Base-by-base conservation (phyloP, 1,140 invertebrate genomes). In the Paramacrobiotus metropolitanus region DNA sequence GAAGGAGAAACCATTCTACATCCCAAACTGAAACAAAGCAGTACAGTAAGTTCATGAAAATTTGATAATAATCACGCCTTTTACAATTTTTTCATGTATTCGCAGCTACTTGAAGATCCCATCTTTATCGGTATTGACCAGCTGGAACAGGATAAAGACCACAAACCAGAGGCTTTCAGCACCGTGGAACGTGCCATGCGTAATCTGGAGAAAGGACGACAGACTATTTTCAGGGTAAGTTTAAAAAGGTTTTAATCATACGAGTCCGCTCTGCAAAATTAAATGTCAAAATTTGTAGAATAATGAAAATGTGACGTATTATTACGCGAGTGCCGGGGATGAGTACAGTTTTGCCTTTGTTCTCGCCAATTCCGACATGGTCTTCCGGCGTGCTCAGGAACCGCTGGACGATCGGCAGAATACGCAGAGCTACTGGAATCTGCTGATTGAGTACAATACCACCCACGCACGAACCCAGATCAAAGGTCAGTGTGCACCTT, bases 1-100 rank as follows among this genome's bases (percentile, higher is more conserved):
- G 68, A 75, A 62, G 72, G 73, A 29, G 71, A 74, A 66, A 71
- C 72, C 29, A 75, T 75, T 40, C 74, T 71, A 66, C 74, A 75
- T 65, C 74, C 73, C 2, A 65, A 68, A 60, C 66, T 75, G 3
- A 74, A 72, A 66, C 69, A 71, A 24, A 75, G 71, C 62, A 72
- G 69, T 59, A 72, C 68, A 65, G 72, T 74, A 65, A 68, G 69
- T 65, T 9, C n/a, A n/a, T n/a, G n/a, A n/a, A n/a, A n/a, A n/a
- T n/a, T n/a, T n/a, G n/a, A n/a, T n/a, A n/a, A n/a, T n/a, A n/a
- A n/a, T n/a, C n/a, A n/a, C n/a, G n/a, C n/a, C n/a, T n/a, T n/a
- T n/a, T n/a, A n/a, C n/a, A n/a, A n/a, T n/a, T n/a, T n/a, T n/a
- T n/a, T n/a, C n/a, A n/a, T n/a, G n/a, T n/a, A n/a, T n/a, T n/a